Percentiles rank a stretch among this genome's conserved stretches.
phyloP scores from a whole-genome alignment of 2,113 vertebrate species.

The Amphiprion ocellaris region DNA sequence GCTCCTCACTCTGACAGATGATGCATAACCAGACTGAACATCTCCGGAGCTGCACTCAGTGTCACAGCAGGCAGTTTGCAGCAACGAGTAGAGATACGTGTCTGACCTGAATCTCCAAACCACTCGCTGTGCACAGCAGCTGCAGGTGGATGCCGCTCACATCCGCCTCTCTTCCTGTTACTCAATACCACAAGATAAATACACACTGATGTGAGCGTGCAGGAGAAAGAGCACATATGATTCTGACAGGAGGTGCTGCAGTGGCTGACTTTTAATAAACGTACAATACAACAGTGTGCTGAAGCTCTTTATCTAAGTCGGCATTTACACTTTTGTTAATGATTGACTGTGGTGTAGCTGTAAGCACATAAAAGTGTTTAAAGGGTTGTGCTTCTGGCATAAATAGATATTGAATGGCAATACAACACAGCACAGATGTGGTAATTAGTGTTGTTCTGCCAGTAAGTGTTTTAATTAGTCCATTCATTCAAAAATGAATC shows the following conservation, averaged over 20 bases:
- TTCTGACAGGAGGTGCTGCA: background rate
- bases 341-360: too few species aligned
- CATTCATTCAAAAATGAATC: too few species aligned
- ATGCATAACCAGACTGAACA: background rate
- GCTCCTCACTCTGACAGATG: background rate
- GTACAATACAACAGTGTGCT: too few species aligned
- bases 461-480: too few species aligned
- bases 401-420: too few species aligned
- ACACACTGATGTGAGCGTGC: background rate
- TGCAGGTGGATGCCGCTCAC: slow-evolving; percentile 66
- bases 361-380: too few species aligned
- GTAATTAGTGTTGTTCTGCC: too few species aligned
- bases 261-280: background rate
- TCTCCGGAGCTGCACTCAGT: background rate
- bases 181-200: slow-evolving; percentile 55
- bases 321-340: too few species aligned
- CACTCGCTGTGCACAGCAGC: slow-evolving; percentile 54
- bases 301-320: too few species aligned
- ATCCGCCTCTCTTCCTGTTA: slow-evolving; percentile 52
- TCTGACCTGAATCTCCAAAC: slow-evolving; percentile 73
- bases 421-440: too few species aligned
- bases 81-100: background rate
- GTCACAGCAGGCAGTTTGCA: slow-evolving; percentile 33
- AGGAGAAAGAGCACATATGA: background rate
- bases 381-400: too few species aligned